phyloP scores from a whole-genome alignment of 2,797 vertebrate genomes.

The Squalus acanthias region DNA sequence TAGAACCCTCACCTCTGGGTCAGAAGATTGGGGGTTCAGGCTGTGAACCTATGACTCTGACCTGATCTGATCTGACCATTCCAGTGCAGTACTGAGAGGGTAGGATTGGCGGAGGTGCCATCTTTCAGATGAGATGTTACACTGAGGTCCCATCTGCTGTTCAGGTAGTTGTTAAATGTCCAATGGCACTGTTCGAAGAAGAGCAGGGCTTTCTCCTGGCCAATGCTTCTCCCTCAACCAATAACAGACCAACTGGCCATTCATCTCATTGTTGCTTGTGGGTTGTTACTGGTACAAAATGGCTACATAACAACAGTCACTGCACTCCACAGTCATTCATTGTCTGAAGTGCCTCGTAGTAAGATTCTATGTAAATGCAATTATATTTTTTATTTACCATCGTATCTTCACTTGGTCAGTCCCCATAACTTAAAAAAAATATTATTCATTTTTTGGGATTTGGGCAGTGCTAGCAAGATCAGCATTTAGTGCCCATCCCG shows the following conservation, averaged over 20 bases:
- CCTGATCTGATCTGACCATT: background rate
- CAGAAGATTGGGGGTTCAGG: background rate
- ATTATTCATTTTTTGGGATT: no score
- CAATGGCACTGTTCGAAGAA: background rate
- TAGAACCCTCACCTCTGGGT: background rate
- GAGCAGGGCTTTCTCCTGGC: background rate
- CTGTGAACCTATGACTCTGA: background rate
- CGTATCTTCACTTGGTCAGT: no score
- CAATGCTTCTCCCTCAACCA: background rate
- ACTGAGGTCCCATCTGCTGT: background rate
- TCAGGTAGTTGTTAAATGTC: background rate
- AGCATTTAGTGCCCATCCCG: no score
- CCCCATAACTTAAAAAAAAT: background rate
- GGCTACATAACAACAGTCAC: background rate
- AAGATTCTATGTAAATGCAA: background rate
- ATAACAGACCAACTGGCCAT: background rate
- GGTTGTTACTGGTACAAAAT: background rate
- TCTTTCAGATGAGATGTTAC: background rate
- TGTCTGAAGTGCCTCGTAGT: background rate
- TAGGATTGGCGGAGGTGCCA: background rate
- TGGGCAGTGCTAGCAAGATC: no score
- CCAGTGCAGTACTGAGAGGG: background rate
- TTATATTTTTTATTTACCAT: background rate
- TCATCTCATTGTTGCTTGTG: background rate
- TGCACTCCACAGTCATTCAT: background rate